Percentiles rank a stretch among this genome's conserved stretches.
Conservation (phyloP, 2,113 vertebrate species). For the Caranx ignobilis region DNA sequence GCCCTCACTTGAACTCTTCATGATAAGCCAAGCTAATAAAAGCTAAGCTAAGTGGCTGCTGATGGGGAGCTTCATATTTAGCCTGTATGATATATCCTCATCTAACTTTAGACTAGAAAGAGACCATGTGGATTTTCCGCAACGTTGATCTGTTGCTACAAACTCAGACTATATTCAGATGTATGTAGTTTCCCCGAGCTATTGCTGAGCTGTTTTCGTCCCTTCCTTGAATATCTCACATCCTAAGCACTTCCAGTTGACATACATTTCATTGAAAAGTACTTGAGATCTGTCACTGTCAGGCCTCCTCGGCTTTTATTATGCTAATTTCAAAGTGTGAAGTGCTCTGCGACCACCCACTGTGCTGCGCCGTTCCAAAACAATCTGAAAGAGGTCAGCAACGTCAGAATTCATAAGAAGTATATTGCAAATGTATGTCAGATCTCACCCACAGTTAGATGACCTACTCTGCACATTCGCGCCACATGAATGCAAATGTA, state of each 20-base stretch:
- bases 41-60: neutral
- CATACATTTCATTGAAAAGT: slow-evolving; percentile 25
- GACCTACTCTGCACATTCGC: neutral
- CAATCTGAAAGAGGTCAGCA: slow-evolving; percentile 48
- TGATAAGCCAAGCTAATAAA: neutral
- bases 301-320: slow-evolving; percentile 51
- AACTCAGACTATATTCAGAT: no score
- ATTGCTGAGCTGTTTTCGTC: neutral
- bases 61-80: neutral
- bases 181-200: no score
- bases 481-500: no score
- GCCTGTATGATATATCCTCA: neutral
- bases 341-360: slow-evolving; percentile 59
- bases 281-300: slow-evolving; percentile 26
- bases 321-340: slow-evolving; percentile 64
- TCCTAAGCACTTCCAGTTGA: slow-evolving; percentile 17
- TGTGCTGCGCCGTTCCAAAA: slow-evolving; percentile 25
- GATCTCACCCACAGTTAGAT: neutral
- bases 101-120: neutral
- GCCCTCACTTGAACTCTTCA: neutral
- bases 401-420: neutral
- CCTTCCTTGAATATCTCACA: slow-evolving; percentile 15
- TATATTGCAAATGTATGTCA: neutral
- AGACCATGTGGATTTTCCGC: neutral
- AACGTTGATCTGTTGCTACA: neutral